Evolutionary conservation across 2,113 vertebrate genomes (phyloP), one percentile per base, ranked within the genome.

Genomic region (Scytalopus superciliaris): DNA sequence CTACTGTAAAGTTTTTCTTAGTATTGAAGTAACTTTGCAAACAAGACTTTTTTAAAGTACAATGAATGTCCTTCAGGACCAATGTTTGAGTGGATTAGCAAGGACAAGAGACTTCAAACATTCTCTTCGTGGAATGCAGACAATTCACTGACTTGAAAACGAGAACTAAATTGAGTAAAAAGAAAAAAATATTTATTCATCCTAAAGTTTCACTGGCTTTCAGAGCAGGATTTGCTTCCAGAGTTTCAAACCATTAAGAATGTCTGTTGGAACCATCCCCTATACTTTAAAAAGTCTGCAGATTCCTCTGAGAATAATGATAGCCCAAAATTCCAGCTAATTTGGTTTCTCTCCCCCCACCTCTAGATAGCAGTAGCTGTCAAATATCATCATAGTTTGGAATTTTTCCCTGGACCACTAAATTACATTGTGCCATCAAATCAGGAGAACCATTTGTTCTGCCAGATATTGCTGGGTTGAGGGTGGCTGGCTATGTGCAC

Each of bases 381-480:
- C 77, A 99, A 98, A 97, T 98, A 98, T 88, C 98, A 89, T 98
- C 97, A 69, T 97, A 98, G 97, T 98, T 98, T 87, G 98, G 98
- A 53, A 98, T 98, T 93, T 98, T 98, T 92, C 98, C 98, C 28
- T 98, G 98, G 98, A 97, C 98, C 55, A 98, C 98, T 42, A 97
- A 97, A 37, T 70, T 89, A 27, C 97, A 97, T 60, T 94, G 97
- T 42, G 98, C 98, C 75, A 96, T 98, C 92, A 97, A 89, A 9
- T 97, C 97, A 5, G 98, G 98, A 25, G 98, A 98, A 64, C 98
- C 97, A 2, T 98, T 98, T 14, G 97, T 98, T 42, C 95, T 98
- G 89, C 98, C 98, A 87, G 97, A 97, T 81, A 91, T 96, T 39
- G 83, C 87, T 4, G 98, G 98, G 87, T 97, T 45, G 98, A 98